Conservation (phyloP, 2,113 vertebrate genomes). For the Gymnobelideus leadbeateri region DNA sequence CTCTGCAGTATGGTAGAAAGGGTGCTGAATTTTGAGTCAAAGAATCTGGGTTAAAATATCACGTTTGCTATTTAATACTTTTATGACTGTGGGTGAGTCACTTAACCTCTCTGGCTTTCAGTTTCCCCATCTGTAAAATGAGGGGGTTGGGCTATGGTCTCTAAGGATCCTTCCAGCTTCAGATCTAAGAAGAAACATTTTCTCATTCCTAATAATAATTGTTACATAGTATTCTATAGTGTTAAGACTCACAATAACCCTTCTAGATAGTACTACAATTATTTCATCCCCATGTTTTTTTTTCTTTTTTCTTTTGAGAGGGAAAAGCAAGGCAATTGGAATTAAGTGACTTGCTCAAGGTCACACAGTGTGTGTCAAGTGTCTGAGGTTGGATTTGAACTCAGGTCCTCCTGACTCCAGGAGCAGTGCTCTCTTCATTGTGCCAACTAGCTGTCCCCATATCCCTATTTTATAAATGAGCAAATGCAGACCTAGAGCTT, state of each 20-base stretch:
- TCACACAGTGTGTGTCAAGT: too few relatives aligned
- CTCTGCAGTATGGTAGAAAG: background rate
- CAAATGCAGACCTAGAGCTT: too few relatives aligned
- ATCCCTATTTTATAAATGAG: too few relatives aligned
- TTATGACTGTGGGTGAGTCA: background rate
- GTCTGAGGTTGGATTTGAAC: too few relatives aligned
- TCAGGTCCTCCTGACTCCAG: too few relatives aligned
- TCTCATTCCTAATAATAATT: background rate
- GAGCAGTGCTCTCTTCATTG: too few relatives aligned
- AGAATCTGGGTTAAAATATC: background rate
- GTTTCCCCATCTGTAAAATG: background rate
- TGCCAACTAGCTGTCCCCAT: too few relatives aligned
- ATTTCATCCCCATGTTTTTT: background rate
- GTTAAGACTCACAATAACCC: background rate
- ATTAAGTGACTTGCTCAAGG: too few relatives aligned
- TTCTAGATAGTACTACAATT: background rate
- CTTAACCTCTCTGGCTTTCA: background rate
- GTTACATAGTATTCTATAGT: background rate
- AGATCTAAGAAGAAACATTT: background rate
- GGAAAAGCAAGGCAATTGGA: too few relatives aligned
- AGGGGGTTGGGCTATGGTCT: background rate
- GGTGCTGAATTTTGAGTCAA: background rate
- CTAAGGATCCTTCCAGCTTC: background rate
- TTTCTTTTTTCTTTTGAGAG: too few relatives aligned
- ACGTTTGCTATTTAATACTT: background rate